Percentiles rank a stretch among this genome's conserved stretches.
These are phyloP conservation scores for Cheilinus undulatus DNA, from an alignment of 2,113 vertebrate genomes.

Conservation along the genomic window DNA sequence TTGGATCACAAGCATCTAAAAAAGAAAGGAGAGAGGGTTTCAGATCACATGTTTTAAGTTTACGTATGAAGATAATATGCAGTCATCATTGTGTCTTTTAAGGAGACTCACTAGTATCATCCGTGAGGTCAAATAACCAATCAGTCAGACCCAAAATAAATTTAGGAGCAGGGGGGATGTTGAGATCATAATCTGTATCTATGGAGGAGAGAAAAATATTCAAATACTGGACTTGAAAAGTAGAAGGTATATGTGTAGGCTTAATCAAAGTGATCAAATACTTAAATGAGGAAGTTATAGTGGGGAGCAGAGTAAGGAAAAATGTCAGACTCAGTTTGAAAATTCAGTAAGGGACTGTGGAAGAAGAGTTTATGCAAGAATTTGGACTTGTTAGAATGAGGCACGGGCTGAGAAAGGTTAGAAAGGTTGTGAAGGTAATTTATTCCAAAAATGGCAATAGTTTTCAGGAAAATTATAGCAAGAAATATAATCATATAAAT, in stretches of 20 bases:
- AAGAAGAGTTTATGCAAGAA: too few species aligned
- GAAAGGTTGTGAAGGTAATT: too few species aligned
- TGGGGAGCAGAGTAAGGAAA: too few species aligned
- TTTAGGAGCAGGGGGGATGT: rapidly evolving
- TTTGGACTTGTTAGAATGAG: too few species aligned
- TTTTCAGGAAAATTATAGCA: too few species aligned
- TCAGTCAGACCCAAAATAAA: rapidly evolving
- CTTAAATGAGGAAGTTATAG: too few species aligned
- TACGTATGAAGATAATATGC: neutral
- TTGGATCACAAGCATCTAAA: conserved; percentile 35
- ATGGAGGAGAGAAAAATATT: conserved; percentile 7
- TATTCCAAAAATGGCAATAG: too few species aligned
- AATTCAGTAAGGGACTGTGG: too few species aligned
- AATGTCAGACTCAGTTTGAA: too few species aligned
- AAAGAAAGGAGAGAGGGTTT: neutral
- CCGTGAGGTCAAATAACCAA: conserved; percentile 17
- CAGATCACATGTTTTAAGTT: neutral
- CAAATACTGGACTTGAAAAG: neutral
- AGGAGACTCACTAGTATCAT: conserved; percentile 11
- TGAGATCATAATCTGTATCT: neutral
- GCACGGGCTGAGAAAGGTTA: too few species aligned
- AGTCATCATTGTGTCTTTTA: neutral
- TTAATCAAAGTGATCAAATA: neutral
- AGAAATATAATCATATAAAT: too few species aligned
- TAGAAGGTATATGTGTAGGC: neutral